Evolutionary conservation across 2,113 vertebrate species (phyloP).

Genomic region (Theropithecus gelada): DNA sequence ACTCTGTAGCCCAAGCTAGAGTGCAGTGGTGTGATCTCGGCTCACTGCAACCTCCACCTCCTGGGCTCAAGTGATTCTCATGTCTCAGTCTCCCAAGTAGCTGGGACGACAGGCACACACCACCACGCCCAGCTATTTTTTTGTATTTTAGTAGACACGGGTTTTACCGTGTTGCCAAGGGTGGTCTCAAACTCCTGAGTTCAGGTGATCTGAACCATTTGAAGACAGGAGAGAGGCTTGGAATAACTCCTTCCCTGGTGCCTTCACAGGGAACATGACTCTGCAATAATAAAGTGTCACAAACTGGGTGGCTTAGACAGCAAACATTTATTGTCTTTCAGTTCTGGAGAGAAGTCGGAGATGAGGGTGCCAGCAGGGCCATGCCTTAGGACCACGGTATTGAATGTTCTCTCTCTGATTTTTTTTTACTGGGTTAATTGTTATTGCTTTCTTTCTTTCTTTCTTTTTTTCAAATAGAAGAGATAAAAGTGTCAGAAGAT

Average conservation of each 20-base stretch:
- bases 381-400: not conserved
- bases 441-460: slow-evolving; percentile 32
- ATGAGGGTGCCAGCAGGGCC: not conserved
- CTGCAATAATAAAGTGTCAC: not conserved
- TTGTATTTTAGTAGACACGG: too few relatives aligned
- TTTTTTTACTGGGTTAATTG: slow-evolving; percentile 9
- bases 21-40: too few relatives aligned
- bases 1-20: too few relatives aligned
- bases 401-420: not conserved
- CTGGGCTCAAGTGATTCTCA: too few relatives aligned
- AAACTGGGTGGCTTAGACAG: not conserved
- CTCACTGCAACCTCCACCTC: too few relatives aligned
- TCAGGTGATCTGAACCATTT: not conserved
- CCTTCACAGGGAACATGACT: not conserved
- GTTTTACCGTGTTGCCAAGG: too few relatives aligned
- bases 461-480: slow-evolving; percentile 74
- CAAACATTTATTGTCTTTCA: not conserved
- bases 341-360: not conserved
- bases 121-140: too few relatives aligned
- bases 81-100: too few relatives aligned
- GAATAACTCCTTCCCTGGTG: not conserved
- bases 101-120: too few relatives aligned
- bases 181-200: too few relatives aligned
- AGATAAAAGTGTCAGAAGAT: slow-evolving; percentile 81
- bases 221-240: not conserved